A percentile compares a stretch with the other conserved stretches of the same genome.
Evolutionary conservation across 2,888 invertebrate species (phyloP).

Genomic region (Drosophila buzzatii): DNA sequence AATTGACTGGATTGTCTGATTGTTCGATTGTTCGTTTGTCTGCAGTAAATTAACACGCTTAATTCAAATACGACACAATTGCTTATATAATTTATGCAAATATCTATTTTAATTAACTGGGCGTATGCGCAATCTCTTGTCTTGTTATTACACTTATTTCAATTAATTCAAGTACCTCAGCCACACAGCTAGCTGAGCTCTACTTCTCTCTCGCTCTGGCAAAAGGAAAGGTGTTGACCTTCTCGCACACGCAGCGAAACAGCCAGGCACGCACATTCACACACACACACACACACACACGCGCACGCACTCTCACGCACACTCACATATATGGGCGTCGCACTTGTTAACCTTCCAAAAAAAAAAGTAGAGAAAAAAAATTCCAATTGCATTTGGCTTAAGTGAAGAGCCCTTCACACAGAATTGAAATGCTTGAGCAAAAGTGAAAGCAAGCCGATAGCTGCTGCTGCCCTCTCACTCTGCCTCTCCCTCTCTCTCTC

Average conservation of each 20-base stretch:
- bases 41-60: slow-evolving; percentile 28
- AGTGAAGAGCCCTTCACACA: slow-evolving; percentile 60
- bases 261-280: slow-evolving; percentile 26
- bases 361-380: slow-evolving; percentile 18
- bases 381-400: slow-evolving; percentile 59
- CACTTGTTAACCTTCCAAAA: slow-evolving; percentile 65
- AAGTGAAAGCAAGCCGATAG: slow-evolving; percentile 37
- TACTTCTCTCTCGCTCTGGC: slow-evolving; percentile 13
- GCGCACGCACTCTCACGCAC: slow-evolving; percentile 30
- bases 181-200: neutral
- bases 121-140: slow-evolving; percentile 72
- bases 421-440: slow-evolving; percentile 36
- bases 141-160: slow-evolving; percentile 68
- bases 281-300: slow-evolving; percentile 26
- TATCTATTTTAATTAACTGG: slow-evolving; percentile 75
- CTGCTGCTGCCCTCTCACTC: neutral
- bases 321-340: slow-evolving; percentile 46
- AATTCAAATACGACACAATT: slow-evolving; percentile 41
- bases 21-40: slow-evolving; percentile 34
- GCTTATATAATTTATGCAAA: slow-evolving; percentile 67
- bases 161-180: slow-evolving; percentile 58
- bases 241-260: slow-evolving; percentile 52
- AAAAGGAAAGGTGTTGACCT: slow-evolving; percentile 82
- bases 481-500: neutral
- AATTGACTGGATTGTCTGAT: slow-evolving; percentile 39